Conservation (phyloP, 1,140 invertebrate genomes). For the Micrasema longulum region DNA sequence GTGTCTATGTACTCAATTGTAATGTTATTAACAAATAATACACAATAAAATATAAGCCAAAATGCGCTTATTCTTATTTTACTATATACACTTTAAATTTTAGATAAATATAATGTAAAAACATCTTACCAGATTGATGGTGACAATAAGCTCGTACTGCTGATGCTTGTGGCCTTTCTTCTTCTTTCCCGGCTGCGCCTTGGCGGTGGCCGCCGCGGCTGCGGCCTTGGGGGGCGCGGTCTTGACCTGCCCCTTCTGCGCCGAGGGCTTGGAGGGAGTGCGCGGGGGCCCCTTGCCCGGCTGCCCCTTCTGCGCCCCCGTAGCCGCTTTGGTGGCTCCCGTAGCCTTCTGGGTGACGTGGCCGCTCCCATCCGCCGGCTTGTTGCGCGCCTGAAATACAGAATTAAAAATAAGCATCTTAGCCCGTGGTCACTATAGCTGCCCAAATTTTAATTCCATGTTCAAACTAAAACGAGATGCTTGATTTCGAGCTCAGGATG, state of each 20-base stretch:
- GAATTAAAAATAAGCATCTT: constrained; percentile 25
- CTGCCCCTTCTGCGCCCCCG: constrained; percentile 70
- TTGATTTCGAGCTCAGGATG: too few species aligned
- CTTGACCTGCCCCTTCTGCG: constrained; percentile 71
- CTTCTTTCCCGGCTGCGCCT: constrained; percentile 74
- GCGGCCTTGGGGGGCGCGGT: constrained; percentile 70
- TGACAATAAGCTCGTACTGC: constrained; percentile 84
- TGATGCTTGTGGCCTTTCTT: constrained; percentile 85
- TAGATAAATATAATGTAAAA: too few species aligned
- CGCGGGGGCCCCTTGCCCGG: constrained; percentile 63
- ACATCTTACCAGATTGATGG: constrained; percentile 81
- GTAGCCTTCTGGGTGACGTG: constrained; percentile 78
- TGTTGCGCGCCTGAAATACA: constrained; percentile 78
- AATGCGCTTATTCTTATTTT: too few species aligned
- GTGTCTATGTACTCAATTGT: too few species aligned
- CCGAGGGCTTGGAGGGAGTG: constrained; percentile 68
- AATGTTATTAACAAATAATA: too few species aligned
- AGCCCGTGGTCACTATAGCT: too few species aligned
- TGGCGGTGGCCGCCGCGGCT: constrained; percentile 69
- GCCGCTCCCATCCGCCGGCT: constrained; percentile 80
- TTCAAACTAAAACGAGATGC: too few species aligned
- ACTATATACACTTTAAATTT: too few species aligned
- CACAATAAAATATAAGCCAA: too few species aligned
- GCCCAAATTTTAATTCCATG: too few species aligned
- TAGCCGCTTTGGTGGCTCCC: constrained; percentile 69